phyloP scores from a whole-genome alignment of 2,113 vertebrate genomes.

The Athene cunicularia region DNA sequence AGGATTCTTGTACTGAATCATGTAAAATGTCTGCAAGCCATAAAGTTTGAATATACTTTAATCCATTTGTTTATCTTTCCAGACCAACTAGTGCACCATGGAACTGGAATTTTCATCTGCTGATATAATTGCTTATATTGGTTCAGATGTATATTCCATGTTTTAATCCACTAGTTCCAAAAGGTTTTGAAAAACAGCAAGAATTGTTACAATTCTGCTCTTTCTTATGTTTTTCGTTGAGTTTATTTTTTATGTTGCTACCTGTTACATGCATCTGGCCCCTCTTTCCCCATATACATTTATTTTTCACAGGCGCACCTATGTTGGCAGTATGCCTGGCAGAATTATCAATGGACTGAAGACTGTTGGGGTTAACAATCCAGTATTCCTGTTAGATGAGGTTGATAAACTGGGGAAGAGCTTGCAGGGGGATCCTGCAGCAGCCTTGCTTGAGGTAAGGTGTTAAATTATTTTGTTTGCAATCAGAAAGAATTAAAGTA shows the following conservation, averaged over 20 bases:
- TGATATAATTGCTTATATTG: not conserved
- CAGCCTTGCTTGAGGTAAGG: constrained; percentile 93
- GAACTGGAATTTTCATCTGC: not conserved
- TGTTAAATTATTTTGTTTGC: not conserved
- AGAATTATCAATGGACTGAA: constrained; percentile 96
- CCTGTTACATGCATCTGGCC: accelerated
- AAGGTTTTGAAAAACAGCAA: not conserved
- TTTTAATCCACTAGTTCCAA: not conserved
- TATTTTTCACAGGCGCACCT: constrained; percentile 83
- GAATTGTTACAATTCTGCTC: not conserved
- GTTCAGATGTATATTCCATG: not conserved
- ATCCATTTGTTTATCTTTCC: not conserved
- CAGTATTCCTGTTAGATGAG: constrained; percentile 94
- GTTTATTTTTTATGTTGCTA: not conserved
- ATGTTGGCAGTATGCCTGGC: constrained; percentile 97
- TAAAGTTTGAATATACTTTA: not conserved
- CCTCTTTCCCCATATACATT: not conserved
- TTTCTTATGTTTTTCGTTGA: not conserved
- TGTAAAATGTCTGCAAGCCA: not conserved
- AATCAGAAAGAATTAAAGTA: not conserved
- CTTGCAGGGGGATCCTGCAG: constrained; percentile 94
- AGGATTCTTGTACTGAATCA: not conserved
- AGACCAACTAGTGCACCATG: not conserved
- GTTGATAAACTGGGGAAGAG: constrained; percentile 97
- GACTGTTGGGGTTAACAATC: constrained; percentile 92